Conservation (phyloP, 2,888 invertebrate genomes). For the Yponomeuta cagnagella region DNA sequence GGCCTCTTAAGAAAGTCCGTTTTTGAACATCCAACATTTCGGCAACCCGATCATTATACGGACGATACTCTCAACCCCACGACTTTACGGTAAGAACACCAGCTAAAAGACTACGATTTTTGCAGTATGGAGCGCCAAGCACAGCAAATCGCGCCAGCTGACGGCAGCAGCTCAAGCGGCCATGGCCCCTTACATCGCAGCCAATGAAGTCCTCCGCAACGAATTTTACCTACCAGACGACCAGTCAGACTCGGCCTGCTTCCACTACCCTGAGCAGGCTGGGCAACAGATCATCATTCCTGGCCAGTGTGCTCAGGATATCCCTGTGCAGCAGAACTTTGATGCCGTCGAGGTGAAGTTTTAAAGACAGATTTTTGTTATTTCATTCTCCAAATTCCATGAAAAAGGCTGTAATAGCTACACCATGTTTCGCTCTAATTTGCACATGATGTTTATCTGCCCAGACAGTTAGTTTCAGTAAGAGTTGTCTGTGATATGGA, state of each 20-base stretch:
- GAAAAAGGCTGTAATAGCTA: too few relatives aligned
- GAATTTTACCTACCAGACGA: constrained; percentile 41
- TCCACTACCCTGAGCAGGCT: constrained; percentile 49
- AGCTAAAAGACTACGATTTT: constrained; percentile 13
- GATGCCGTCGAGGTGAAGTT: constrained; percentile 37
- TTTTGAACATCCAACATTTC: too few relatives aligned
- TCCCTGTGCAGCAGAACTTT: constrained; percentile 43
- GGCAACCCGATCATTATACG: too few relatives aligned
- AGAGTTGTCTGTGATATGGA: too few relatives aligned
- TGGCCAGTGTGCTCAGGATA: constrained; percentile 51
- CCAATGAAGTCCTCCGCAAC: constrained; percentile 35
- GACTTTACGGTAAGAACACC: not conserved
- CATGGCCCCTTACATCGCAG: constrained; percentile 33
- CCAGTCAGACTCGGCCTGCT: constrained; percentile 47
- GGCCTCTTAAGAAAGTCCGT: too few relatives aligned
- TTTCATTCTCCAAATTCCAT: too few relatives aligned
- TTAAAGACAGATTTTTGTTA: too few relatives aligned
- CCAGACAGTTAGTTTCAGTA: too few relatives aligned
- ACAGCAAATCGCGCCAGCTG: constrained; percentile 42
- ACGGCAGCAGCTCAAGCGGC: constrained; percentile 32
- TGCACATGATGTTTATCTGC: too few relatives aligned
- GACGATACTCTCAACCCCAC: too few relatives aligned
- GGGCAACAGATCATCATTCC: constrained; percentile 46
- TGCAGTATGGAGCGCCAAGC: constrained; percentile 62
- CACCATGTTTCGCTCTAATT: too few relatives aligned